Conservation (phyloP, 53 echinoderm and acorn worm genomes). For the Holothuria leucospilota region DNA sequence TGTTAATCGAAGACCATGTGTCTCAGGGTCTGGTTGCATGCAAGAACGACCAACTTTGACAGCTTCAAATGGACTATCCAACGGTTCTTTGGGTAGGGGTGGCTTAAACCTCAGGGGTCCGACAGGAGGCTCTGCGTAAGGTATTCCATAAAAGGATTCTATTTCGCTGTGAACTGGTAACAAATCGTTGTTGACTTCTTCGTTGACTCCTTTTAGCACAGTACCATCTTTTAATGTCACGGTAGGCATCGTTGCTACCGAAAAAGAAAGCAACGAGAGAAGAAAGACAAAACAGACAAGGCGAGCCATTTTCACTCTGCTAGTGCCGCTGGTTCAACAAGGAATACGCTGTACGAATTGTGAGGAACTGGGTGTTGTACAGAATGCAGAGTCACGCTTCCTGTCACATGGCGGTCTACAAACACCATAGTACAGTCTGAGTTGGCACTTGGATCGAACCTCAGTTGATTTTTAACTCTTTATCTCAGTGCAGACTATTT, state of each 20-base stretch:
- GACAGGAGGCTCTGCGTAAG: slow-evolving; percentile 59
- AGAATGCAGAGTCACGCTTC: too few relatives aligned
- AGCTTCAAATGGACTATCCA: neutral
- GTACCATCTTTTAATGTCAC: slow-evolving; percentile 1
- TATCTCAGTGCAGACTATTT: too few relatives aligned
- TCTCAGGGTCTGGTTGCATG: neutral
- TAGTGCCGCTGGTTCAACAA: too few relatives aligned
- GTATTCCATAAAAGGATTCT: slow-evolving; percentile 45
- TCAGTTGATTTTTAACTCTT: too few relatives aligned
- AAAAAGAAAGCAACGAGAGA: neutral
- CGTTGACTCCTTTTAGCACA: neutral
- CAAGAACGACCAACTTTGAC: neutral
- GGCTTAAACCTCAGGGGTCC: slow-evolving; percentile 58
- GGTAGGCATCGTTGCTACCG: neutral
- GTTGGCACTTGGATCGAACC: too few relatives aligned
- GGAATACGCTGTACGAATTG: too few relatives aligned
- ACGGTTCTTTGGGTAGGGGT: slow-evolving; percentile 21
- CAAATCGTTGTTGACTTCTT: neutral
- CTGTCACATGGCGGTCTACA: too few relatives aligned
- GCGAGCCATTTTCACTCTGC: too few relatives aligned
- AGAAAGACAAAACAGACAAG: too few relatives aligned
- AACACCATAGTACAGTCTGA: too few relatives aligned
- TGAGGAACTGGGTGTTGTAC: too few relatives aligned
- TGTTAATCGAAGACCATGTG: neutral
- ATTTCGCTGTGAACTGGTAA: neutral